Base-by-base conservation (phyloP, 2,113 vertebrate genomes). In the Bufo gargarizans region DNA sequence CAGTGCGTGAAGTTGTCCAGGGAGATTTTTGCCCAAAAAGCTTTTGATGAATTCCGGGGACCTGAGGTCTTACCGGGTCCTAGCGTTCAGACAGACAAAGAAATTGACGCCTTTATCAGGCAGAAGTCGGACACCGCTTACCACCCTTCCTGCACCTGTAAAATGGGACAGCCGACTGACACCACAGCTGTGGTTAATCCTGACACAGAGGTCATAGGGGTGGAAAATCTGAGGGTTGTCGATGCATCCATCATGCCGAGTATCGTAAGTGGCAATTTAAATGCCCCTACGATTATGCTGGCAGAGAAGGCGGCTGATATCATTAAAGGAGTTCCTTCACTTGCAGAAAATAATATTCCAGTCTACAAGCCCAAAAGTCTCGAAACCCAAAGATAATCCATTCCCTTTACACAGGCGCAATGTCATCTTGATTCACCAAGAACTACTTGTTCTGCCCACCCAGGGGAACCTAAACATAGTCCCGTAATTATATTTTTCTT, bases 241-340 rank as follows among this genome's bases (percentile, higher is more conserved):
- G 98, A 99, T 58, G 97, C 98, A 20, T 99, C 98, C 85, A 96
- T 99, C 93, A 99, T 99, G 97, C 98, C 98, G 89, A 99, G 97
- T 13, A 20, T 99, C 14, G 94, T 98, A 90, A 99, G 97, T 4
- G 98, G 98, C 71, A 99, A 99, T 92, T 90, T 99, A 43, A 99
- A 99, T 0, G 96, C 97, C 3, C 98, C 98, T 13, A 98, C 97
- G 9, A 95, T 99, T 90, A 99, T 99, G 98, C 94, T 99, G 0
- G 98, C 98, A 0, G 98, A 99, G 92, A 99, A 99, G 91, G 95
- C 95, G 1, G 97, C 98, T 0, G 98, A 99, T 91, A 92, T 96
- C 19, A 98, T 99, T 89, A 96, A 95, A 91, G 97, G 97, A 6
- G 90, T 91, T 12, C 96, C 95, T 1, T 61, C 92, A 0, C 97